Evolutionary conservation across 2,797 vertebrate species (phyloP).

Genomic region (Adelosebastes latens): DNA sequence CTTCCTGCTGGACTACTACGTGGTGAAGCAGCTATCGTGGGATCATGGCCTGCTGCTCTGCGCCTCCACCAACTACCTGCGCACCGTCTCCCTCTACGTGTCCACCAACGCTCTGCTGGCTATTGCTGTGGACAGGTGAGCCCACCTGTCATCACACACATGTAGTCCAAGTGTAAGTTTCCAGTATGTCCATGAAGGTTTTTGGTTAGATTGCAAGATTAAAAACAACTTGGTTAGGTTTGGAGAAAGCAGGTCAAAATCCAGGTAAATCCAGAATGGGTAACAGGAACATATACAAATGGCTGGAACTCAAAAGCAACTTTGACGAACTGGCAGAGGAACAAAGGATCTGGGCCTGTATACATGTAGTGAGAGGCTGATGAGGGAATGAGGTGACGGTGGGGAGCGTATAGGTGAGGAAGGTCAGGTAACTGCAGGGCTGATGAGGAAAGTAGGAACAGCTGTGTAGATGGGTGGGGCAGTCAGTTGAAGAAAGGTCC

Average conservation of each 20-base stretch:
- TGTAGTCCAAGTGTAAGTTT: background rate
- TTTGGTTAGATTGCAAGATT: background rate
- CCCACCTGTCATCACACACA: background rate
- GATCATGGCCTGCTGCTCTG: constrained; percentile 91
- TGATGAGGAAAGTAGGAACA: too few species aligned
- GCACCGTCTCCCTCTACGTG: constrained; percentile 91
- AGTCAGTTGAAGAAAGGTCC: too few species aligned
- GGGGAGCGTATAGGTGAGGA: too few species aligned
- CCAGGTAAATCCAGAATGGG: background rate
- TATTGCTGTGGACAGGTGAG: constrained; percentile 94
- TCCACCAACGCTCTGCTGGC: constrained; percentile 95
- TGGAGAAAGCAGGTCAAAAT: background rate
- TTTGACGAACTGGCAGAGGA: background rate
- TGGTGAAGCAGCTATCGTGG: constrained; percentile 93
- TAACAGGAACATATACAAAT: background rate
- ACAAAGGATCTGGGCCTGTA: background rate
- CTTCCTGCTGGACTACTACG: constrained; percentile 96
- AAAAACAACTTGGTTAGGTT: background rate
- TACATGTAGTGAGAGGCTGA: background rate
- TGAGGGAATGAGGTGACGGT: background rate
- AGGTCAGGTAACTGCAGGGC: too few species aligned
- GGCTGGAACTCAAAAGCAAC: background rate
- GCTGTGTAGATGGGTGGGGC: too few species aligned
- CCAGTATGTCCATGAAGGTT: background rate
- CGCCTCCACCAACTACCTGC: constrained; percentile 90